These are phyloP conservation scores for Drosophila seclusa DNA, from an alignment of 2,888 invertebrate genomes.

Conservation along the genomic window DNA sequence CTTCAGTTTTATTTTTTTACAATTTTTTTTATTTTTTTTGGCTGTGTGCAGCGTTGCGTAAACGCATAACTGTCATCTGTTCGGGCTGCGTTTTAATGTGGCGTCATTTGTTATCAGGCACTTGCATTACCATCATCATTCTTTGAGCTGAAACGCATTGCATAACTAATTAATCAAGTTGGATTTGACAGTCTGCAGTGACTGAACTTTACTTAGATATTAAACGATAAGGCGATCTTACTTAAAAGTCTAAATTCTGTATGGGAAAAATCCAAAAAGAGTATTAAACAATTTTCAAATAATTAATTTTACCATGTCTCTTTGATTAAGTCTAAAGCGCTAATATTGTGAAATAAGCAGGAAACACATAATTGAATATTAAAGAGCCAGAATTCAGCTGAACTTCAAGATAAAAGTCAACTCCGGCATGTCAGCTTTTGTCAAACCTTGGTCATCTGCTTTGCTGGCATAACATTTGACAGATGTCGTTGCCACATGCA, in stretches of 20 bases:
- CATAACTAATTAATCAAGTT: conserved; percentile 26
- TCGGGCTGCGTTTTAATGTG: conserved; percentile 10
- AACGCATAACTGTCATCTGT: conserved; percentile 33
- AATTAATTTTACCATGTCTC: not conserved
- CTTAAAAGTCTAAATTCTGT: not conserved
- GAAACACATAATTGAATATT: not conserved
- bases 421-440: not conserved
- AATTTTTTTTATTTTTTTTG: not conserved
- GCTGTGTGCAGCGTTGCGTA: conserved; percentile 56
- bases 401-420: not conserved
- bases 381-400: not conserved
- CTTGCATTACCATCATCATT: conserved; percentile 22
- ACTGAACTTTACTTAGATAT: not conserved
- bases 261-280: not conserved
- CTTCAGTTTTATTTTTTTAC: not conserved
- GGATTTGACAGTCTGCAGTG: not conserved
- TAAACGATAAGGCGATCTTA: not conserved
- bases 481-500: conserved; percentile 2
- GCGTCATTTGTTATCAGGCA: conserved; percentile 36
- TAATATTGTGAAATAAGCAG: not conserved
- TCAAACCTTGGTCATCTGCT: not conserved
- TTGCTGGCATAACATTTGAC: not conserved
- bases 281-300: not conserved
- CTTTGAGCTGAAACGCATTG: conserved; percentile 4
- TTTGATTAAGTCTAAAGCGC: not conserved